A percentile compares a stretch with the other conserved stretches of the same genome.
These are phyloP conservation scores for Lutjanus campechanus DNA, from an alignment of 2,797 vertebrate species.

Conservation along the genomic window DNA sequence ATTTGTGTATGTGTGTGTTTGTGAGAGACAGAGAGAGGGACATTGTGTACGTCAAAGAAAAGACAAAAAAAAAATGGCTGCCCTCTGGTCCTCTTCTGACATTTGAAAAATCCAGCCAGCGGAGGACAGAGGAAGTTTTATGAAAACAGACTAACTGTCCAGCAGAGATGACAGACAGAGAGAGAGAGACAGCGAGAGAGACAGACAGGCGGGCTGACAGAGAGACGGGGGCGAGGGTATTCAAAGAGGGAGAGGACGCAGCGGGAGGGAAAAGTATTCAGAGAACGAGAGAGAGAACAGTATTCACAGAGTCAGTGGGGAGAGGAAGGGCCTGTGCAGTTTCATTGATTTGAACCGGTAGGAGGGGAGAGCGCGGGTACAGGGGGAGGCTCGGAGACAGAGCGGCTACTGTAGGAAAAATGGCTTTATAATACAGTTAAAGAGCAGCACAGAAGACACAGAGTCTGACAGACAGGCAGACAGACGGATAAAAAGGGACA, in stretches of 20 bases:
- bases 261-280: conserved; percentile 64
- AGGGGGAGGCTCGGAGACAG: conserved; percentile 64
- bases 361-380: conserved; percentile 53
- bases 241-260: conserved; percentile 53
- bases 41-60: conserved; percentile 40
- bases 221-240: conserved; percentile 44
- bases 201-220: conserved; percentile 27
- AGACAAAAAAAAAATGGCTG: conserved; percentile 21
- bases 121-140: conserved; percentile 79
- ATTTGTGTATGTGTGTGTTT: conserved; percentile 50
- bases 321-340: conserved; percentile 74
- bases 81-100: conserved; percentile 77
- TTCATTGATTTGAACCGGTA: conserved; percentile 76
- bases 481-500: conserved; percentile 35
- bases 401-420: conserved; percentile 79
- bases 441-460: conserved; percentile 59
- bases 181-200: conserved; percentile 30
- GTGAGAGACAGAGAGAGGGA: conserved; percentile 45
- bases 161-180: conserved; percentile 68
- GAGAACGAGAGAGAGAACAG: conserved; percentile 58
- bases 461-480: conserved; percentile 61
- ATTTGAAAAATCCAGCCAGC: conserved; percentile 80
- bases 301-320: conserved; percentile 63
- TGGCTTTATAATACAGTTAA: conserved; percentile 79
- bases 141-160: conserved; percentile 75